These are phyloP conservation scores for Malurus splendens DNA, from an alignment of 2,797 vertebrate genomes.

Conservation along the genomic window DNA sequence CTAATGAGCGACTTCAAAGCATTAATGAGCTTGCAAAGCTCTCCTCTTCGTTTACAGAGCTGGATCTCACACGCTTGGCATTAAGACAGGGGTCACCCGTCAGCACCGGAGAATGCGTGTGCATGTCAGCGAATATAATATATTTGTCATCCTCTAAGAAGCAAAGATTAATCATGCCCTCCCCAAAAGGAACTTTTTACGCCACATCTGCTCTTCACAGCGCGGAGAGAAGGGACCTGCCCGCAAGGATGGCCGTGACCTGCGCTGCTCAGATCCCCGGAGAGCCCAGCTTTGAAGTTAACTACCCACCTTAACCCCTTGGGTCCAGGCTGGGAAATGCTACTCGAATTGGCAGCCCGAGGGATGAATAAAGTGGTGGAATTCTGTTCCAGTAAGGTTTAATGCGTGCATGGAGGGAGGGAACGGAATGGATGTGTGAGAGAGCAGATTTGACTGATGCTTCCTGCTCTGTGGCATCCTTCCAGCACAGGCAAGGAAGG, in stretches of 20 bases:
- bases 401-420: background rate
- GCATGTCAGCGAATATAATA: slow-evolving; percentile 54
- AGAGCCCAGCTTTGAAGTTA: background rate
- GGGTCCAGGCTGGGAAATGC: background rate
- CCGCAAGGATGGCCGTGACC: background rate
- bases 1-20: slow-evolving; percentile 68
- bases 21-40: slow-evolving; percentile 67
- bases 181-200: slow-evolving; percentile 28
- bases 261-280: background rate
- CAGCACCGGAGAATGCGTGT: slow-evolving; percentile 36
- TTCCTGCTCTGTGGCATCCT: background rate
- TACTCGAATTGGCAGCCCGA: background rate
- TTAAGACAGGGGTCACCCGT: slow-evolving; percentile 58
- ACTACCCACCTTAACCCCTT: slow-evolving; percentile 16
- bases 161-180: slow-evolving; percentile 62
- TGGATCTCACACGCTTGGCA: slow-evolving; percentile 33
- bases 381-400: background rate
- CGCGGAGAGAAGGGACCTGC: background rate
- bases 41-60: slow-evolving; percentile 59
- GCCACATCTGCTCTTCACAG: background rate
- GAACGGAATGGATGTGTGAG: background rate
- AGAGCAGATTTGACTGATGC: background rate
- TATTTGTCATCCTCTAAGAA: slow-evolving; percentile 59
- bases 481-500: background rate
- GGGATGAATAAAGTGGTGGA: background rate